These are phyloP conservation scores for Pyxicephalus adspersus DNA, from an alignment of 2,113 vertebrate species.

Conservation along the genomic window DNA sequence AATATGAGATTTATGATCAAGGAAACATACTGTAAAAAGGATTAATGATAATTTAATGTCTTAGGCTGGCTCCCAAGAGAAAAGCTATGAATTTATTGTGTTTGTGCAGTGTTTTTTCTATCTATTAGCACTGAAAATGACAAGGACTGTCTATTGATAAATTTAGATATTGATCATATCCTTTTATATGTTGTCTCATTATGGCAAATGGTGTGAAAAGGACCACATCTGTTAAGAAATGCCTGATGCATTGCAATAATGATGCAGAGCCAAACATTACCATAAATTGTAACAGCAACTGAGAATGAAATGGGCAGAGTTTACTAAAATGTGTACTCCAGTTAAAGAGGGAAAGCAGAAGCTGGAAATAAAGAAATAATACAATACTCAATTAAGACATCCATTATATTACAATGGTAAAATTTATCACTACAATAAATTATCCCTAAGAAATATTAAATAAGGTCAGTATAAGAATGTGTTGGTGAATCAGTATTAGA, in stretches of 20 bases:
- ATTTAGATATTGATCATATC: conserved; percentile 35
- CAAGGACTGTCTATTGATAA: not conserved
- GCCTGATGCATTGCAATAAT: conserved; percentile 11
- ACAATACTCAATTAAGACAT: too few relatives aligned
- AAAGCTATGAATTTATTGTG: not conserved
- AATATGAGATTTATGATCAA: not conserved
- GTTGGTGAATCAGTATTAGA: too few relatives aligned
- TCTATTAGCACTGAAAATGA: conserved; percentile 6
- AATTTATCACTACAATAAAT: too few relatives aligned
- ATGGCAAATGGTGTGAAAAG: conserved; percentile 35
- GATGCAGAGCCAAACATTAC: conserved; percentile 23
- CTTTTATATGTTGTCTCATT: conserved; percentile 19
- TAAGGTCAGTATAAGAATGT: too few relatives aligned
- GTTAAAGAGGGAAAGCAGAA: too few relatives aligned
- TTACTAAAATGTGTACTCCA: not conserved
- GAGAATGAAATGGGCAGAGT: not conserved
- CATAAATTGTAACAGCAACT: conserved; percentile 11
- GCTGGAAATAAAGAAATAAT: too few relatives aligned
- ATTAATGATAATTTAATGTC: conserved; percentile 24
- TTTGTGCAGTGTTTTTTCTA: not conserved
- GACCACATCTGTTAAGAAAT: conserved; percentile 25
- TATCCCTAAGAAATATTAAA: too few relatives aligned
- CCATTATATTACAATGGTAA: too few relatives aligned
- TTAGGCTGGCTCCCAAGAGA: not conserved
- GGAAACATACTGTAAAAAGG: not conserved